A percentile compares a stretch with the other conserved stretches of the same genome.
Evolutionary conservation across 2,113 vertebrate genomes (phyloP).

Genomic region (Aphelocoma coerulescens): DNA sequence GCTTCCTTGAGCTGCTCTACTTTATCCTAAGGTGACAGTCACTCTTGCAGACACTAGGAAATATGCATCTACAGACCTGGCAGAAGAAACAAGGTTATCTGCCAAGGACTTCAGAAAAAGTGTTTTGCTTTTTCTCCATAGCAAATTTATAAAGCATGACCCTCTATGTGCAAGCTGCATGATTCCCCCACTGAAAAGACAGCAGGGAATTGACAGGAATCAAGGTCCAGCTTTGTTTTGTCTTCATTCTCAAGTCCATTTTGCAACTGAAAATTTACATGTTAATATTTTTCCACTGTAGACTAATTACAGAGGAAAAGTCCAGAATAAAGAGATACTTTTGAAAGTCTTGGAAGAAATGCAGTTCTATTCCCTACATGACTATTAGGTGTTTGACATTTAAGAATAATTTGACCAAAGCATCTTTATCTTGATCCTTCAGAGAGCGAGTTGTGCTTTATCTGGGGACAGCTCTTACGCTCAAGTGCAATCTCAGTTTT

Average conservation of each 20-base stretch:
- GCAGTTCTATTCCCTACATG: neutral
- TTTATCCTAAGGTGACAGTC: neutral
- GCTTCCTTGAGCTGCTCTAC: neutral
- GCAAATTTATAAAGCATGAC: neutral
- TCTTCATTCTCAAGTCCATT: neutral
- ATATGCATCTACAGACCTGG: neutral
- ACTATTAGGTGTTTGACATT: neutral
- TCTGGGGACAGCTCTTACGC: neutral
- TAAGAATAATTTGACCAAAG: neutral
- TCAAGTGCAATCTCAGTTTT: neutral
- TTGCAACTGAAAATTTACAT: neutral
- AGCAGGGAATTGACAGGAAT: neutral
- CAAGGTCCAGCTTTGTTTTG: neutral
- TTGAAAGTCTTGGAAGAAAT: neutral
- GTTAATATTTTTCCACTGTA: neutral
- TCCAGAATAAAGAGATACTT: neutral
- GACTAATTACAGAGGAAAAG: neutral
- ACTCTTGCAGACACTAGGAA: neutral
- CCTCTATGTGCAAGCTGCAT: neutral
- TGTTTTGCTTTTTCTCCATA: neutral
- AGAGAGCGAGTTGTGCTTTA: neutral
- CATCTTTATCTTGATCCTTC: neutral
- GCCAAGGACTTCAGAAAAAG: neutral
- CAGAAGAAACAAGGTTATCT: neutral
- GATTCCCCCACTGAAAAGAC: neutral